phyloP scores from a whole-genome alignment of 2,888 invertebrate species.

The Megastigmus dorsalis region DNA sequence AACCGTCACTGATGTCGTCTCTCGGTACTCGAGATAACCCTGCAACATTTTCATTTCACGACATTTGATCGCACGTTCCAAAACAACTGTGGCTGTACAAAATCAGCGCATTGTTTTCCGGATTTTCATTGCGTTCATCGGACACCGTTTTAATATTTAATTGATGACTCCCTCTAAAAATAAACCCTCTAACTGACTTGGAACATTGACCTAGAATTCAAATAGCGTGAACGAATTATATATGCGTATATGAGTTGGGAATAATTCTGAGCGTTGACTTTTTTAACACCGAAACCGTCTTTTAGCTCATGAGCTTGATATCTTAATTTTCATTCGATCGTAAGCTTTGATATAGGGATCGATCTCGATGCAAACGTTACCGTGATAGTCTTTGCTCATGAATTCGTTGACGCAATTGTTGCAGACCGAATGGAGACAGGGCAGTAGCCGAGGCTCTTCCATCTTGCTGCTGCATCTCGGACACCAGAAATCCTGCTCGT shows the following conservation, averaged over 20 bases:
- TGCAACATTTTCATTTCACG: background rate
- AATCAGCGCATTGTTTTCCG: too few relatives aligned
- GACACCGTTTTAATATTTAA: too few relatives aligned
- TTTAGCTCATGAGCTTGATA: background rate
- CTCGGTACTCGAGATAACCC: conserved; percentile 11
- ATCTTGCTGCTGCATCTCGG: conserved; percentile 67
- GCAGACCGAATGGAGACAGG: conserved; percentile 70
- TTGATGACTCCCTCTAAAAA: background rate
- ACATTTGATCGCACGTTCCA: too few relatives aligned
- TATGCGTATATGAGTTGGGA: too few relatives aligned
- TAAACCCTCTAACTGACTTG: too few relatives aligned
- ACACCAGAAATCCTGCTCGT: conserved; percentile 62
- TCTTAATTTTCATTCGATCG: background rate
- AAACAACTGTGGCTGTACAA: too few relatives aligned
- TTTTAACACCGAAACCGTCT: too few relatives aligned
- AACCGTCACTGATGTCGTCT: conserved; percentile 10
- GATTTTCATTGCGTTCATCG: too few relatives aligned
- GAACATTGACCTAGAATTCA: too few relatives aligned
- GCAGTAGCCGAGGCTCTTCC: conserved; percentile 69
- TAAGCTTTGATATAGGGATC: too few relatives aligned
- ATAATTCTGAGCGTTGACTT: too few relatives aligned
- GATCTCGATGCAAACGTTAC: conserved; percentile 19
- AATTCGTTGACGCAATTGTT: conserved; percentile 65
- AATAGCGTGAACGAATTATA: too few relatives aligned
- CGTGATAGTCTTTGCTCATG: conserved; percentile 56